Evolutionary conservation across 2,113 vertebrate species (phyloP), one percentile per base, ranked within the genome.

Genomic region (Hoplias malabaricus): DNA sequence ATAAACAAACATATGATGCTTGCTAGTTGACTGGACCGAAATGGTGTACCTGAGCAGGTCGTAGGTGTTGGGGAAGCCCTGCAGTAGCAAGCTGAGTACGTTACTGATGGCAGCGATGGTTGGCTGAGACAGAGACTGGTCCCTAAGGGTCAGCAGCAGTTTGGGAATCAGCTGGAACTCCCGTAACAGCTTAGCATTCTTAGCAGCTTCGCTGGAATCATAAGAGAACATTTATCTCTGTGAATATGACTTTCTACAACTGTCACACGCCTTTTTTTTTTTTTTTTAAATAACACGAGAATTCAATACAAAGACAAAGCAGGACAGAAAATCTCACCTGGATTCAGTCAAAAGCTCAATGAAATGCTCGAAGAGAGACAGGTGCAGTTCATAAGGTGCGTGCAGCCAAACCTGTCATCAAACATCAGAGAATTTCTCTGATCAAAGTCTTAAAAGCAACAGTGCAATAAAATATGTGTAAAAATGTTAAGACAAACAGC

Each of bases 321-420:
- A n/a, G 19, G 31, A 34, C 33, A 9, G 56, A 31, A 66, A 53
- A 10, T 84, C 80, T 79, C 92, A 93, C 98, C 98, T 99, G 67
- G 97, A 99, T 85, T 99, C 98, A 1, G 97, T 99, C 68, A 99
- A 94, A 77, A 99, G 94, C 75, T 99, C 98, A 19, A 96, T 98
- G 83, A 99, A 99, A 84, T 99, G 98, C 77, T 99, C 98, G 84
- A 99, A 98, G 56, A 99, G 91, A 1, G 98, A 99, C 79, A 99
- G 93, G 82, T 99, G 98, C 84, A 99, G 95, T 73, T 99, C 98
- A 61, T 99, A 99, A 0, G 98, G 98, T 11, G 98, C 98, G 29
- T 99, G 97, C 61, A 99, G 96, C 98, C 98, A 99, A 42, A 99
- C 97, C 98, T 99, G 89, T 65, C 86, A 88, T 61, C 73, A 36